phyloP scores from a whole-genome alignment of 2,113 vertebrate species.

The Grammomys surdaster region DNA sequence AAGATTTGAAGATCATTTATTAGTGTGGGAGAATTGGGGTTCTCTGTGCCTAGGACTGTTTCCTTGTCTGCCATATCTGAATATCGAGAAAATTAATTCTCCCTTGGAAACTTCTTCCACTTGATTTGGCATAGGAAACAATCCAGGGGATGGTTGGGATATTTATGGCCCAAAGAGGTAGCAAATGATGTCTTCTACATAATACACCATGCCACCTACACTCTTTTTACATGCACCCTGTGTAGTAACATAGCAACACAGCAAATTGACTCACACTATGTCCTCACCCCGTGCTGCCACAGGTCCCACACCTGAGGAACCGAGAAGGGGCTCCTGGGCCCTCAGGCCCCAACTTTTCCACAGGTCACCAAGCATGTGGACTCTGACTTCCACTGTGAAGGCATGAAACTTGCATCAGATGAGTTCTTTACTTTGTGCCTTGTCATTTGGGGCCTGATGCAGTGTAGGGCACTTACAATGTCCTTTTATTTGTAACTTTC shows the following conservation, averaged over 20 bases:
- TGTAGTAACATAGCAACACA: not conserved
- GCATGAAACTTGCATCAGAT: slow-evolving; percentile 47
- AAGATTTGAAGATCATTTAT: not conserved
- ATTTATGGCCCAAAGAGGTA: not conserved
- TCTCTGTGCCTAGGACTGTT: not conserved
- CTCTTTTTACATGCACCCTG: not conserved
- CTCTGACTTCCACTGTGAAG: not conserved
- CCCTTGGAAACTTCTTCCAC: not conserved
- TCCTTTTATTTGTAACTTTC: slow-evolving; percentile 65
- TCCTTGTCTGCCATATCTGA: not conserved
- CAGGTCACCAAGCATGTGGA: fast-evolving
- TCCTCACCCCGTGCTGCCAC: not conserved
- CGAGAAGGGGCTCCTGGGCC: not conserved
- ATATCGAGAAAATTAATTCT: not conserved
- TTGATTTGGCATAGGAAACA: not conserved
- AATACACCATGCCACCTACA: not conserved
- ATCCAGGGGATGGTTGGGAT: not conserved
- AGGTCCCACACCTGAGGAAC: fast-evolving
- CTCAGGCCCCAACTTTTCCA: not conserved
- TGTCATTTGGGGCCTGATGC: not conserved
- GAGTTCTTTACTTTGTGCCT: slow-evolving; percentile 21
- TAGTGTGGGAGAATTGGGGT: not conserved
- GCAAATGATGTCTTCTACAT: not conserved
- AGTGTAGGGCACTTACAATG: not conserved
- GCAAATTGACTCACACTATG: not conserved